These are phyloP conservation scores for Oxygymnocypris stewartii DNA, from an alignment of 2,113 vertebrate species.

Conservation along the genomic window DNA sequence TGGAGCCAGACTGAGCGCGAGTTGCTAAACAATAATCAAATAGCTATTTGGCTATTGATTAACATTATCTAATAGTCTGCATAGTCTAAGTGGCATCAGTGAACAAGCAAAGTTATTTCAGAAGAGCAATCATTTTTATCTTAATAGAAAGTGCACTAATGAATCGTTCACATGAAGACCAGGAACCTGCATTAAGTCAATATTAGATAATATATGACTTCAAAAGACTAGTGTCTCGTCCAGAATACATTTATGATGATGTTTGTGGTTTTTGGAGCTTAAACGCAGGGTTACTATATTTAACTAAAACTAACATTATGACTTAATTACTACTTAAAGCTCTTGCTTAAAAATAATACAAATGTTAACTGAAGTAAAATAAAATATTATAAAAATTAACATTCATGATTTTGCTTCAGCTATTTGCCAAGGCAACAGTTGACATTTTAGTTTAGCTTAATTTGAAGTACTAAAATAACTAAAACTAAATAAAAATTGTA, in stretches of 20 bases:
- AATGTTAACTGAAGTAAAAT: neutral
- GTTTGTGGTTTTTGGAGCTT: neutral
- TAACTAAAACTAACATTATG: neutral
- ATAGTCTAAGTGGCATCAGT: neutral
- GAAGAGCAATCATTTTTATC: neutral
- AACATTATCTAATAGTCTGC: neutral
- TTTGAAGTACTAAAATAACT: neutral
- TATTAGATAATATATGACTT: neutral
- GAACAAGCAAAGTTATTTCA: neutral
- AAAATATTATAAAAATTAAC: neutral
- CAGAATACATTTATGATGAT: neutral
- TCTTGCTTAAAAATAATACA: neutral
- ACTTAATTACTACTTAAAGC: neutral
- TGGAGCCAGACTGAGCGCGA: neutral
- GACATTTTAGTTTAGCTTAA: neutral
- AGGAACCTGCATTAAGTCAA: neutral
- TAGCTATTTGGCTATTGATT: neutral
- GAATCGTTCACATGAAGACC: neutral
- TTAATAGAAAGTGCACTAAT: neutral
- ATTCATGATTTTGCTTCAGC: neutral
- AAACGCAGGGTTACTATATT: neutral
- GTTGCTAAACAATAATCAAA: neutral
- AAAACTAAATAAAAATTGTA: neutral
- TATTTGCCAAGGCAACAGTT: neutral
- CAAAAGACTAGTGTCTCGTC: neutral